Base-by-base conservation (phyloP, 2,888 invertebrate species). In the Luperina testacea region DNA sequence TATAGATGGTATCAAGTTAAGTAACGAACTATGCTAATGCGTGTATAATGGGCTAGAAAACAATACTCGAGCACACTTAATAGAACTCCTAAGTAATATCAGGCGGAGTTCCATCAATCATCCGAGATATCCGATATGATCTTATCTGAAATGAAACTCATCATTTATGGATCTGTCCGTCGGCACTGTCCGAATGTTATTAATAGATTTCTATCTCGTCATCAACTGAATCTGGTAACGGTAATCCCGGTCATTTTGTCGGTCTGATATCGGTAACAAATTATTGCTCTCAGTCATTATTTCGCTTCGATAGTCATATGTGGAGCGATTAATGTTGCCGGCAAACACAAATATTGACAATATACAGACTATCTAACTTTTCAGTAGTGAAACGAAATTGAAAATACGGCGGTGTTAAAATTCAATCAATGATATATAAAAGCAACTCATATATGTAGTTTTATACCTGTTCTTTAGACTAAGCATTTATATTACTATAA, bases 61-160 rank as follows among this genome's bases (percentile, higher is more conserved):
- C 96, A 96, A 96, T 96, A 93, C 93, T 88, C 87, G 90, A 90
- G 91, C 91, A 91, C 86, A 91, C 90, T 94, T 95, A 96, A 96
- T 96, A 96, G 96, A 96, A 96, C 95, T 94, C 94, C 92, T 94
- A 93, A 95, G 94, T 94, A 94, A 95, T 94, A 92, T 92, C 90
- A 90, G 92, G 92, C 92, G 90, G 90, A 67, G 91, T 89, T 89
- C 94, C 95, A 97, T 97, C 96, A 96, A 97, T 97, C 97, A 96
- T 94, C 86, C 88, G 83, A 93, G 94, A 94, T 94, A 94, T 94
- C 92, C 92, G 92, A 95, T 94, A 95, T 94, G 95, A 96, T 97
- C 95, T 96, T 96, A 96, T 96, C 96, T 96, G 94, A 95, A 96
- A 96, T 94, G 95, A 94, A 96, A 96, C 96, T 96, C 96, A 96